Conservation (phyloP, 1,140 invertebrate species). For the Drosophila equinoxialis region DNA sequence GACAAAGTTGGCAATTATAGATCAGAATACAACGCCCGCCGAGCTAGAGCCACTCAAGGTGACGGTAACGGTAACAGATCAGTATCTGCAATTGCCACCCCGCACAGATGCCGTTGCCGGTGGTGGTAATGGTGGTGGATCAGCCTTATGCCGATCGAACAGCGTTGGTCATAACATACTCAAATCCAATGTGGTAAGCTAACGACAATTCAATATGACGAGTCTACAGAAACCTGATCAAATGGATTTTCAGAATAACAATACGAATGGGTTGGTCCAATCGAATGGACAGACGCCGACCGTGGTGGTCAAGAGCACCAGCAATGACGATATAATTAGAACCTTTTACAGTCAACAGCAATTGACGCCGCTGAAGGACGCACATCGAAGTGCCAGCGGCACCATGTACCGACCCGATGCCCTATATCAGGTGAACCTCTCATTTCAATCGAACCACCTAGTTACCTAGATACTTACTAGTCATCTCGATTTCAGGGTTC, state of each 20-base stretch:
- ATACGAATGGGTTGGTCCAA: constrained; percentile 48
- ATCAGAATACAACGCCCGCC: constrained; percentile 73
- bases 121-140: not conserved
- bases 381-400: constrained; percentile 85
- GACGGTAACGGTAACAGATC: constrained; percentile 43
- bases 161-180: constrained; percentile 69
- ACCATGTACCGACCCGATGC: constrained; percentile 94
- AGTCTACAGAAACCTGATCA: no score
- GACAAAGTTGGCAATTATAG: constrained; percentile 69
- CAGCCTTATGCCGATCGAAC: constrained; percentile 70
- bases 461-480: not conserved
- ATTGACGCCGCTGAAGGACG: constrained; percentile 57
- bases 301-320: constrained; percentile 62
- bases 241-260: constrained; percentile 55
- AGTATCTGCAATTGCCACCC: constrained; percentile 71
- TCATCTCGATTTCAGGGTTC: constrained; percentile 61
- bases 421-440: constrained; percentile 91
- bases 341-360: constrained; percentile 72
- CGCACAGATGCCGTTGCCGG: constrained; percentile 32
- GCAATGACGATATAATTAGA: constrained; percentile 69
- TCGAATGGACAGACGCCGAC: constrained; percentile 44
- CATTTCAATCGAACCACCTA: constrained; percentile 60
- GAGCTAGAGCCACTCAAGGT: constrained; percentile 73
- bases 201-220: no score
- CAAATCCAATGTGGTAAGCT: constrained; percentile 57